These are phyloP conservation scores for Manis pentadactyla DNA, from an alignment of 2,797 vertebrate species.

Conservation along the genomic window DNA sequence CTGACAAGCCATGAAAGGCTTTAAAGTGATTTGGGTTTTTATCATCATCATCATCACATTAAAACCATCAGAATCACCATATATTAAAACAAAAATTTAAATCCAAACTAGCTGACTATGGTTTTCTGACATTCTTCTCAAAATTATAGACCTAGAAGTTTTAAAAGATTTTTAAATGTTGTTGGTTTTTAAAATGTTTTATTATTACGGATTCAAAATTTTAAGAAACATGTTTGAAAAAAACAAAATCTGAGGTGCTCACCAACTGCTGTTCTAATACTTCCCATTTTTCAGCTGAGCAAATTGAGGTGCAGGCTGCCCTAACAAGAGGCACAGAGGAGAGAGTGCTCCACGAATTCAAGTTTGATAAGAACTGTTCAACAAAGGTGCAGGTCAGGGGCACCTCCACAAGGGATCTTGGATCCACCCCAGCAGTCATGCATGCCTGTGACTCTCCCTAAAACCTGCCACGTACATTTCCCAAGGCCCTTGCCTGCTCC, in stretches of 20 bases:
- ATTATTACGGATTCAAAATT: neutral
- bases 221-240: conserved; percentile 6
- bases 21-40: neutral
- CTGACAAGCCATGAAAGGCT: neutral
- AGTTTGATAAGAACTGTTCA: neutral
- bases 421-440: neutral
- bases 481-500: neutral
- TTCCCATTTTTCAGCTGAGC: neutral
- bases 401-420: neutral
- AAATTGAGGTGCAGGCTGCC: neutral
- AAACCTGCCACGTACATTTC: neutral
- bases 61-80: neutral
- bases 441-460: neutral
- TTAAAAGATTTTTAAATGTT: neutral
- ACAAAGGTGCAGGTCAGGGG: neutral
- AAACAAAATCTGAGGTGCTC: neutral
- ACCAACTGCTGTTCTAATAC: neutral
- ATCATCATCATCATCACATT: neutral
- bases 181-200: neutral
- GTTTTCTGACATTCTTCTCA: neutral
- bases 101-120: neutral
- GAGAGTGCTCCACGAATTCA: neutral
- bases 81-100: conserved; percentile 12
- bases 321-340: neutral
- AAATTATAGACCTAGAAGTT: neutral